phyloP scores from a whole-genome alignment of 2,888 invertebrate genomes.

The Nebria salina region DNA sequence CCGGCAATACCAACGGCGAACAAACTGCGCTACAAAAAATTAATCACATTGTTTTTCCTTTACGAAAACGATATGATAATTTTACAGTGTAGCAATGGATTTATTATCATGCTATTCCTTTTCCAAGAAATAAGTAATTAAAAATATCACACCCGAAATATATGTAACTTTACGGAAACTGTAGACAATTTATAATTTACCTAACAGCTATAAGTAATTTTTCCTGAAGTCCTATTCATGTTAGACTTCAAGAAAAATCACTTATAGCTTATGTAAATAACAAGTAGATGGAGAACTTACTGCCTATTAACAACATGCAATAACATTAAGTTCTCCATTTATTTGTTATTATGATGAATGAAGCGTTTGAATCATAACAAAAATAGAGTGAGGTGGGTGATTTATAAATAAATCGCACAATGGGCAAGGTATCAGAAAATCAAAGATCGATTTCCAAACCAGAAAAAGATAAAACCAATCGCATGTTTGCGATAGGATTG shows the following conservation, averaged over 20 bases:
- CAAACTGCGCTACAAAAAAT: slow-evolving; percentile 1
- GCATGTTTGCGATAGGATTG: slow-evolving; percentile 30
- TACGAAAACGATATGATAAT: slow-evolving; percentile 1
- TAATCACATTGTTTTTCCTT: neutral
- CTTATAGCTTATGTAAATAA: too few relatives aligned
- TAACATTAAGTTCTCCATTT: too few relatives aligned
- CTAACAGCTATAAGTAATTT: too few relatives aligned
- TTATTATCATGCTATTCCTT: neutral
- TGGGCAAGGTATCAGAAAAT: neutral
- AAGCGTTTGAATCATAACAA: neutral
- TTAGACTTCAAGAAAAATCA: too few relatives aligned
- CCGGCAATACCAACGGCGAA: neutral
- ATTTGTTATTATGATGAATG: too few relatives aligned
- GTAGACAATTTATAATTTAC: too few relatives aligned
- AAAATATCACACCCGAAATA: neutral
- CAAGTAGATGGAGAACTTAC: too few relatives aligned
- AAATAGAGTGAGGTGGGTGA: neutral
- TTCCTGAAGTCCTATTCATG: too few relatives aligned
- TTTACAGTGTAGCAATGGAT: neutral
- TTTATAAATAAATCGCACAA: neutral
- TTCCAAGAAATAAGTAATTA: neutral
- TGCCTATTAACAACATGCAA: too few relatives aligned
- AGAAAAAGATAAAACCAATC: slow-evolving; percentile 14
- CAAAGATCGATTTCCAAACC: neutral
- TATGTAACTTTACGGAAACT: too few relatives aligned